Evolutionary conservation across 2,888 invertebrate species (phyloP), one percentile per base, ranked within the genome.

Genomic region (Lochmaea capreae): DNA sequence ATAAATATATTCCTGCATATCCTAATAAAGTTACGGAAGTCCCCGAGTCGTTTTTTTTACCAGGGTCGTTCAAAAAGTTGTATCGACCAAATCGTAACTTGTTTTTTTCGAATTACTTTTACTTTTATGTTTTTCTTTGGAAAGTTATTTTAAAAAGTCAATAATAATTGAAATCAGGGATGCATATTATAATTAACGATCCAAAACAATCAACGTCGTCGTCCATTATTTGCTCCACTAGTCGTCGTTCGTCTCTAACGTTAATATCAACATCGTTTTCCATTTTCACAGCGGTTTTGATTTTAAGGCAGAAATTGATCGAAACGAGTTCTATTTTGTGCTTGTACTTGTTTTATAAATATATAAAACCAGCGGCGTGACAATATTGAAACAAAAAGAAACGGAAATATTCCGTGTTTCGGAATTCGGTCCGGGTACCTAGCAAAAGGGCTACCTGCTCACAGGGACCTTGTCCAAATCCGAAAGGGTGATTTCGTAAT

Each of bases 201-300:
- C 18, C 18, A 49, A 65, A 46, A 49, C 54, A 54, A 54, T 33
- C 33, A 33, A 33, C 33, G 33, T 54, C 54, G 18, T 16, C 18
- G 65, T 65, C 46, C 46, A 65, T 65, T 65, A 65, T n/a, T 46
- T 49, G 65, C 65, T 65, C 65, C 46, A 65, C 65, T 65, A 49
- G 65, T 65, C 22, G 5, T 26, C 11, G 11, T 26, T 49, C 65
- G 39, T 33, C 33, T 65, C 58, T 54, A 58, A 68, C 49, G 18
- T 16, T 18, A 18, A 54, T 18, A 9, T 54, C 18, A 54, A 67
- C 59, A 68, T 43, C 62, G 67, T 70, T 65, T 75, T 66, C 18
- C 71, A 57, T 39, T 65, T 65, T 65, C 49, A 61, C 14, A 12
- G 49, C 61, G 18, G 54, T 54, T 59, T 68, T 52, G 33, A 42